Evolutionary conservation across 2,888 invertebrate genomes (phyloP).

Genomic region (Dusona sp.): DNA sequence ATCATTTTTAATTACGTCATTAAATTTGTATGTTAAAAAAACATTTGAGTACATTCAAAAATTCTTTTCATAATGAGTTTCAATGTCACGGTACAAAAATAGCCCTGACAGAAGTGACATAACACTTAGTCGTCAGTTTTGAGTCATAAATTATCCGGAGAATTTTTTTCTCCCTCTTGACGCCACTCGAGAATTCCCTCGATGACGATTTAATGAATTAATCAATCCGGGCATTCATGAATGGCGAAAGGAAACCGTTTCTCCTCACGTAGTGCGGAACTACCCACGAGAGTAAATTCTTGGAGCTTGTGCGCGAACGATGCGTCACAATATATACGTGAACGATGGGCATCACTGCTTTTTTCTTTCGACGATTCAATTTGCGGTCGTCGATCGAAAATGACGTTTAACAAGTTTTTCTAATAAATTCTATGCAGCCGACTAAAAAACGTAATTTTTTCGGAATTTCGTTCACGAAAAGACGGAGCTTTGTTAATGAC

Average conservation of each 20-base stretch:
- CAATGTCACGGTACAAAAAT: background rate
- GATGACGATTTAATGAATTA: conserved; percentile 53
- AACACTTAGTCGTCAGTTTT: background rate
- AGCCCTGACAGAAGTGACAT: background rate
- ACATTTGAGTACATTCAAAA: background rate
- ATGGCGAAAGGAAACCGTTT: conserved; percentile 41
- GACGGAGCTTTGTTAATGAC: background rate
- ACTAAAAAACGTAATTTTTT: background rate
- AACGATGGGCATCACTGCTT: conserved; percentile 35
- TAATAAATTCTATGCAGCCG: background rate
- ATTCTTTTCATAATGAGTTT: background rate
- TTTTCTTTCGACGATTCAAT: conserved; percentile 14
- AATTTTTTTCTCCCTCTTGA: background rate
- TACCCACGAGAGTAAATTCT: conserved; percentile 54
- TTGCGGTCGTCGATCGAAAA: conserved; percentile 42
- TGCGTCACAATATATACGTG: conserved; percentile 53
- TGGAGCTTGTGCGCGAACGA: conserved; percentile 43
- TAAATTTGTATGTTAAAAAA: background rate
- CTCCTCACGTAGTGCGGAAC: conserved; percentile 45
- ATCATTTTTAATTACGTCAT: background rate
- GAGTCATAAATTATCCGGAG: background rate
- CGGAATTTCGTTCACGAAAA: too few relatives aligned
- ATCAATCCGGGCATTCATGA: conserved; percentile 51
- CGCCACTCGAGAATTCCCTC: conserved; percentile 16
- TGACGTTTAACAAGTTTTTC: conserved; percentile 25